Percentiles rank a stretch among this genome's conserved stretches.
Evolutionary conservation across 2,113 vertebrate genomes (phyloP).

Genomic region (Lagopus leucura): DNA sequence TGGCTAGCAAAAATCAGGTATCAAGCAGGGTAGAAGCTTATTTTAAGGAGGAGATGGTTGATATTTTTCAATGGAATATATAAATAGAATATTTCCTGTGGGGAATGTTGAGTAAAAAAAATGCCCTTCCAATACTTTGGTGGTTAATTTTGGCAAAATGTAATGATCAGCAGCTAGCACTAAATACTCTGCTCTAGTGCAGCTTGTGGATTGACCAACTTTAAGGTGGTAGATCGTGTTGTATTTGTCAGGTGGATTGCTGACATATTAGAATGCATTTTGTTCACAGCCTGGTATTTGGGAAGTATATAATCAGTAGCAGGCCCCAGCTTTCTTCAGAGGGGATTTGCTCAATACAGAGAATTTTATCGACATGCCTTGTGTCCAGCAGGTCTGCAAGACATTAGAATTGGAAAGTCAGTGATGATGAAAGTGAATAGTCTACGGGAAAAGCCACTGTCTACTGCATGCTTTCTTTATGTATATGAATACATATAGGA

Average conservation of each 20-base stretch:
- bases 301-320: background rate
- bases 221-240: background rate
- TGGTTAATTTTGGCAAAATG: background rate
- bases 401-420: background rate
- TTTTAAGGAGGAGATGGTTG: background rate
- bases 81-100: background rate
- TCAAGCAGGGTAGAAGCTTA: background rate
- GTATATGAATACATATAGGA: background rate
- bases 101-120: background rate
- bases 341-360: background rate
- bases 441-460: background rate
- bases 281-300: background rate
- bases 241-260: background rate
- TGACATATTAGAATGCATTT: background rate
- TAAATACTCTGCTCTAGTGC: background rate
- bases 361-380: background rate
- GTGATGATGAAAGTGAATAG: rapidly evolving
- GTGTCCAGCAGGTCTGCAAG: background rate
- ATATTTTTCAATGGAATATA: background rate
- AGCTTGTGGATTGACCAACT: rapidly evolving
- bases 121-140: background rate
- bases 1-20: background rate
- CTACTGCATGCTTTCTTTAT: background rate
- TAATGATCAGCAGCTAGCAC: background rate
- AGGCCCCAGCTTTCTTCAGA: background rate